Evolutionary conservation across 1,140 invertebrate genomes (phyloP), one percentile per base, ranked within the genome.

Genomic region (Cydia strobilella): DNA sequence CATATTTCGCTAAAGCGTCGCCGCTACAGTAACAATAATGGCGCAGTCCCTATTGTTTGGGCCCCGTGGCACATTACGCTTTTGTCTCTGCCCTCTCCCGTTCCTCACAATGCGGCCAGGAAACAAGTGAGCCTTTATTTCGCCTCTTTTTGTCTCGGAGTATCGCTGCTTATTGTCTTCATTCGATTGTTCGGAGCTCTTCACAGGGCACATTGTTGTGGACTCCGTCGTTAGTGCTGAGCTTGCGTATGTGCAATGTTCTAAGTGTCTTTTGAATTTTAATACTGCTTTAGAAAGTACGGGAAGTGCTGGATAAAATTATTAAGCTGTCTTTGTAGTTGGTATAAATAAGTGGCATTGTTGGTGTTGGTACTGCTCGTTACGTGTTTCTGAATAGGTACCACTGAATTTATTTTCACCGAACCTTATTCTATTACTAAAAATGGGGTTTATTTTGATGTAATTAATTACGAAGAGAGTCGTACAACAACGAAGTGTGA

Each of bases 51-150:
- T 81, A 91, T 91, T 92, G 90, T 92, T 91, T 91, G 90, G 90
- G 89, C 84, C 65, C 89, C 89, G 90, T 90, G 89, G 90, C 90
- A 92, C 90, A 92, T 92, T 91, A 92, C 88, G 90, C 90, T 88
- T 92, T 91, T 91, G 90, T 92, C 90, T 91, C 89, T 91, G 90
- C 90, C 88, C 90, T 92, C 90, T 90, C 87, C 87, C 85, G 88
- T 87, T 88, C 89, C 90, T 92, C 89, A 92, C 90, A 91, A 91
- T 93, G 89, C 90, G 89, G 90, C 90, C 89, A 93, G 90, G 90
- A 93, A 91, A 93, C 90, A 93, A 93, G 90, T 91, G 90, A 90
- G 90, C 90, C 90, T 92, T 92, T 91, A 92, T 92, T 92, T 92
- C 90, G 90, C 90, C 89, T 91, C 90, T 91, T 91, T 91, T 92